Evolutionary conservation across 2,113 vertebrate species (phyloP).

Genomic region (Perca schrenkii): DNA sequence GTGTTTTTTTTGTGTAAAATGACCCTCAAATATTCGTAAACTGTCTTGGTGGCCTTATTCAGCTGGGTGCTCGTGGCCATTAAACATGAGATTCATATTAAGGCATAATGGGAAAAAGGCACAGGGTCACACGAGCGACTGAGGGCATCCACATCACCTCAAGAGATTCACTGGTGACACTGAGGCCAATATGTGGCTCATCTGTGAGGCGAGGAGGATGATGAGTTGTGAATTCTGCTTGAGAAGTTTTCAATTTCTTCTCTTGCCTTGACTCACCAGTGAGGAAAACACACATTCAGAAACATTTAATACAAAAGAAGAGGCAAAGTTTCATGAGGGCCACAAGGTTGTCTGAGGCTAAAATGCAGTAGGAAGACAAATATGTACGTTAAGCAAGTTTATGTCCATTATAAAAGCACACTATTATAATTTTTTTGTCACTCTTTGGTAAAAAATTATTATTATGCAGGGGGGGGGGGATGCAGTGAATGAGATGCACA

Average conservation of each 20-base stretch:
- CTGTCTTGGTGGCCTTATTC: not conserved
- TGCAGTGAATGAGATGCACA: conserved; percentile 25
- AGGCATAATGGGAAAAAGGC: not conserved
- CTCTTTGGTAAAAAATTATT: conserved; percentile 4
- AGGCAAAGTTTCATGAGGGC: conserved; percentile 29
- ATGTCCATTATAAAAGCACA: conserved; percentile 14
- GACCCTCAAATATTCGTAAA: not conserved
- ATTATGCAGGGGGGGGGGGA: not conserved
- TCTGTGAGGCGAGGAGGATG: conserved; percentile 14
- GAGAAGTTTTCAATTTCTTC: conserved; percentile 51
- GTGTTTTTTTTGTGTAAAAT: conserved; percentile 2
- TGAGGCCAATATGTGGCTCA: conserved; percentile 22
- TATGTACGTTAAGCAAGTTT: conserved; percentile 1
- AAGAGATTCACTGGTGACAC: not conserved
- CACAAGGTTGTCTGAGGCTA: conserved; percentile 17
- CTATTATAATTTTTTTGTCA: conserved; percentile 2
- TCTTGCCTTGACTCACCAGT: conserved; percentile 8
- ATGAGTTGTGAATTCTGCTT: conserved; percentile 44
- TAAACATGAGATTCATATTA: not conserved
- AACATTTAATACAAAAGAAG: conserved; percentile 9
- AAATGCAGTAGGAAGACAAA: conserved; percentile 8
- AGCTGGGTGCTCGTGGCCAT: not conserved
- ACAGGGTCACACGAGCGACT: not conserved
- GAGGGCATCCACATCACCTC: not conserved
- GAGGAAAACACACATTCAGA: conserved; percentile 12